A percentile compares a stretch with the other conserved stretches of the same genome.
Conservation (phyloP, 2,797 vertebrate genomes). For the Silurus aristotelis region DNA sequence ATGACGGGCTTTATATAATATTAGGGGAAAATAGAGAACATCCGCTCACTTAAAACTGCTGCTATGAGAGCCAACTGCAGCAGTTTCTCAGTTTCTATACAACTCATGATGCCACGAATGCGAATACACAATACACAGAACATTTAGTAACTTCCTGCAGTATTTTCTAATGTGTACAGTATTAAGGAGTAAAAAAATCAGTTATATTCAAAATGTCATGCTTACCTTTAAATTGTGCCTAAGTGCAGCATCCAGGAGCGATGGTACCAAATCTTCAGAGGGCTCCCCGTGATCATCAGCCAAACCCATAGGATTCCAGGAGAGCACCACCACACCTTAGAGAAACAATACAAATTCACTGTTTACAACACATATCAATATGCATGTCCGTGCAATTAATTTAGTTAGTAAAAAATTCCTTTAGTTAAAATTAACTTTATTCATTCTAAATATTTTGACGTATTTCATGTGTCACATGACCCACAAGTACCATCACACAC, state of each 20-base stretch:
- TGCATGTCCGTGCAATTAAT: background rate
- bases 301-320: conserved; percentile 84
- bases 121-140: background rate
- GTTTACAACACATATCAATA: background rate
- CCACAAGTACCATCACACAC: background rate
- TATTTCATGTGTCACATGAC: background rate
- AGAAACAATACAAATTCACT: conserved; percentile 16
- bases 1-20: conserved; percentile 50
- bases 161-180: background rate
- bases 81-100: conserved; percentile 49
- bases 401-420: background rate
- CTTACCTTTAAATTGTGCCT: conserved; percentile 85
- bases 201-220: background rate
- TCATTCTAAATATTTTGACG: background rate
- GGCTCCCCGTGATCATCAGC: conserved; percentile 84
- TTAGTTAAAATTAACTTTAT: background rate
- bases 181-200: background rate
- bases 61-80: conserved; percentile 62
- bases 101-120: background rate
- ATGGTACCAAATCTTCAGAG: conserved; percentile 82
- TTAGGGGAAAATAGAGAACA: conserved; percentile 38
- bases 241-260: conserved; percentile 83
- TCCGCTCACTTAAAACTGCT: conserved; percentile 29
- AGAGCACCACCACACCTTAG: conserved; percentile 83
- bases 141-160: background rate